Percentiles rank a stretch among this genome's conserved stretches.
Conservation (phyloP, 2,888 invertebrate species). For the Zhengitettix transpicula region DNA sequence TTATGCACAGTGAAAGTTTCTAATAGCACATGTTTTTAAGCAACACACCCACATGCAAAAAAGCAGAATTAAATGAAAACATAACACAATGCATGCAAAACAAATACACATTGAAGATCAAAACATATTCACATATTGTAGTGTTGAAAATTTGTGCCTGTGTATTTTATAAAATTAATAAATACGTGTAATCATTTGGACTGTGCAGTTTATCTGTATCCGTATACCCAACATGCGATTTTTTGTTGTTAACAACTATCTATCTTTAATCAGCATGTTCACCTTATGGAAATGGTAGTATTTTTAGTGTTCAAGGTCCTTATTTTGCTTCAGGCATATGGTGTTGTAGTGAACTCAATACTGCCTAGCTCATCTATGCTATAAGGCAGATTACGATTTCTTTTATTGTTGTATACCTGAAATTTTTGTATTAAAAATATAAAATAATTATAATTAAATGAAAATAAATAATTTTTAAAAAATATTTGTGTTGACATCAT, state of each 20-base stretch:
- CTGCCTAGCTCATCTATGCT: slow-evolving; percentile 46
- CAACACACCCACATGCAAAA: too few species aligned
- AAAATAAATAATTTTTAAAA: neutral
- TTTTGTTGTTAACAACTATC: too few species aligned
- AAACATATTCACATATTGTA: neutral
- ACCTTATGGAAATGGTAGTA: slow-evolving; percentile 5
- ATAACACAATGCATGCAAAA: neutral
- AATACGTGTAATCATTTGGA: too few species aligned
- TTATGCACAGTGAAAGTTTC: too few species aligned
- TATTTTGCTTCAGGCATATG: slow-evolving; percentile 17
- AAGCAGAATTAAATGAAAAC: too few species aligned
- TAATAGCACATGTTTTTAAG: too few species aligned
- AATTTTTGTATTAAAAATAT: slow-evolving; percentile 2
- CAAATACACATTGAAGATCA: neutral
- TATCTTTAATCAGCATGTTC: neutral
- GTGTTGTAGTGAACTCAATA: slow-evolving; percentile 29
- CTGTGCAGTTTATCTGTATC: too few species aligned
- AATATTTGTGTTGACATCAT: too few species aligned
- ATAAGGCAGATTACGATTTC: slow-evolving; percentile 27
- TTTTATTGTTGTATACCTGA: slow-evolving; percentile 10
- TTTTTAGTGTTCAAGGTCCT: neutral
- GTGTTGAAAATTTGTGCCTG: too few species aligned
- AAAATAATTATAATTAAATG: neutral
- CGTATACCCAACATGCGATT: too few species aligned
- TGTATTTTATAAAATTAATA: too few species aligned